Base-by-base conservation (phyloP, 2,888 invertebrate species). In the Zygogramma bicolorata region DNA sequence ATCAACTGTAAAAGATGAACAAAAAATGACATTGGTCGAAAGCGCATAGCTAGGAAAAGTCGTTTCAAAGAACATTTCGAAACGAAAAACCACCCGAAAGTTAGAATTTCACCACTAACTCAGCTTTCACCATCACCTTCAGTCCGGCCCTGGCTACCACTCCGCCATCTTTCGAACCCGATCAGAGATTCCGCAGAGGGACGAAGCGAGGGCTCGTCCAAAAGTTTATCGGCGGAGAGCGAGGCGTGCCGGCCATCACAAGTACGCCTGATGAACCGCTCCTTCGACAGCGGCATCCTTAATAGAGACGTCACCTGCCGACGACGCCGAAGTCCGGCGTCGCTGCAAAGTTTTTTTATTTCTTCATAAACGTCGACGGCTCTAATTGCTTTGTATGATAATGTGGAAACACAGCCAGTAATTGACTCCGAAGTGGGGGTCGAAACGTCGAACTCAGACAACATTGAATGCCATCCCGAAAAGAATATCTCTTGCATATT, bases 171-270 rank as follows among this genome's bases (percentile, higher is more conserved):
- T 68, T 73, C 71, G 72, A 75, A 71, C 66, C 73, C 71, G 75
- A 67, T 70, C 74, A 62, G 60, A 74, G 76, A 74, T 72, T 70
- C 73, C 58, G 62, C 69, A 62, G 63, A 49, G 70, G 31, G 25
- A 27, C 75, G 77, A 81, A 81, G 77, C 79, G 78, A 80, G 70
- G 71, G 65, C 70, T 72, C n/a, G 71, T 75, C 73, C 72, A 68
- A 76, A 76, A 76, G 72, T 77, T 77, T 73, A 74, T 73, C 72
- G 71, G 65, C 15, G 72, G 60, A 67, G 65, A 70, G 60, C 60
- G 59, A 62, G 62, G 74, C 82, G 81, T 82, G 81, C 77, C 76
- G 77, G 67, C 73, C 81, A 81, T 81, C 79, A 79, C 79, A 79
- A 81, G 78, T 76, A 76, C 65, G 72, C 71, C 77, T 81, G 81